Conservation (phyloP, 2,113 vertebrate genomes). For the Addax nasomaculatus region DNA sequence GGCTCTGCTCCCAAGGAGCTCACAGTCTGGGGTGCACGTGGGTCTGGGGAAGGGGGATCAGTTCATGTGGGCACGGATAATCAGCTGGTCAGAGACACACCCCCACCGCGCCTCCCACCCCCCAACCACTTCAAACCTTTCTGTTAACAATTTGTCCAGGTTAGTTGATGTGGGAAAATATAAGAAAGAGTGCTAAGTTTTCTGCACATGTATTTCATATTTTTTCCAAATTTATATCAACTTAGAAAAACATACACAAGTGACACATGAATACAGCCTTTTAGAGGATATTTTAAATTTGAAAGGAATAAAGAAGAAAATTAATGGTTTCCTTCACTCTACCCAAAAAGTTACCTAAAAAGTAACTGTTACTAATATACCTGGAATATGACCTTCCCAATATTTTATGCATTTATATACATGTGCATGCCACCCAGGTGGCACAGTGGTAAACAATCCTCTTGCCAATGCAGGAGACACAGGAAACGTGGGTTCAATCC, state of each 20-base stretch:
- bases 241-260: not conserved
- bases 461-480: not conserved
- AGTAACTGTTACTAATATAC: not conserved
- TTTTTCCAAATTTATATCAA: not conserved
- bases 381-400: not conserved
- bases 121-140: not conserved
- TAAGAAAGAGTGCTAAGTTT: not conserved
- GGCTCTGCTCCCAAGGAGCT: not conserved
- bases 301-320: not conserved
- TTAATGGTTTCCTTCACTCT: not conserved
- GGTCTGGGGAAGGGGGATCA: not conserved
- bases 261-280: not conserved
- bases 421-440: not conserved
- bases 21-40: rapidly evolving
- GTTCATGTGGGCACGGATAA: not conserved
- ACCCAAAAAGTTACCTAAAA: not conserved
- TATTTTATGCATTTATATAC: not conserved
- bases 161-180: not conserved
- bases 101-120: rapidly evolving
- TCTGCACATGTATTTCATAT: not conserved
- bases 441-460: not conserved
- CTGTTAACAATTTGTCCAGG: not conserved
- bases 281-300: not conserved
- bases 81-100: not conserved
- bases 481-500: not conserved